Percentiles rank a stretch among this genome's conserved stretches.
These are phyloP conservation scores for Hypercompe scribonia DNA, from an alignment of 2,888 invertebrate genomes.

Conservation along the genomic window DNA sequence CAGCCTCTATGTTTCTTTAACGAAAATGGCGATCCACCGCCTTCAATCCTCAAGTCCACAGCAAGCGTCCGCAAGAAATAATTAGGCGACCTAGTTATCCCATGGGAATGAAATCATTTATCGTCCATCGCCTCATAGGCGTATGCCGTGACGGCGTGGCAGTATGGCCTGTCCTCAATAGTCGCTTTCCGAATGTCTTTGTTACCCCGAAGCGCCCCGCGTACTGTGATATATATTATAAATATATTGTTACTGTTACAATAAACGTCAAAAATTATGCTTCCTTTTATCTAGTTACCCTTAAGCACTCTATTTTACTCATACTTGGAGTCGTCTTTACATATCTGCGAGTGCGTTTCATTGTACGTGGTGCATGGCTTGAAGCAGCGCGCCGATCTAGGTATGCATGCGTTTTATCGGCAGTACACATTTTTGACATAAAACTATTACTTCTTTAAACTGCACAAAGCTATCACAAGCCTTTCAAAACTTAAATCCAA, in stretches of 20 bases:
- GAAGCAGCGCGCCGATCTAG: constrained; percentile 70
- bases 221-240: constrained; percentile 83
- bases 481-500: constrained; percentile 58
- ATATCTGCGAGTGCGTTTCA: constrained; percentile 67
- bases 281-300: constrained; percentile 73
- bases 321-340: constrained; percentile 65
- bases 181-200: constrained; percentile 72
- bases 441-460: constrained; percentile 55
- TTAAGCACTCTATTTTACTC: constrained; percentile 69
- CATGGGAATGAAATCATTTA: constrained; percentile 64
- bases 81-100: constrained; percentile 61
- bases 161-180: constrained; percentile 64
- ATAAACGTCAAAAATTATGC: constrained; percentile 78
- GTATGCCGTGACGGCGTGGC: constrained; percentile 73
- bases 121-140: constrained; percentile 66
- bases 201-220: constrained; percentile 85
- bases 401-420: constrained; percentile 77
- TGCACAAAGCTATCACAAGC: constrained; percentile 59
- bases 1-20: constrained; percentile 91
- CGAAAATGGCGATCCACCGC: constrained; percentile 85
- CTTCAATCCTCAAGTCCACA: constrained; percentile 83
- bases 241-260: constrained; percentile 84
- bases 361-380: constrained; percentile 86
- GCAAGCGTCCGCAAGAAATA: constrained; percentile 85
- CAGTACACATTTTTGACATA: constrained; percentile 59